Base-by-base conservation (phyloP, 35 echinoderm and acorn worm genomes). In the Nesometra sesokonis region DNA sequence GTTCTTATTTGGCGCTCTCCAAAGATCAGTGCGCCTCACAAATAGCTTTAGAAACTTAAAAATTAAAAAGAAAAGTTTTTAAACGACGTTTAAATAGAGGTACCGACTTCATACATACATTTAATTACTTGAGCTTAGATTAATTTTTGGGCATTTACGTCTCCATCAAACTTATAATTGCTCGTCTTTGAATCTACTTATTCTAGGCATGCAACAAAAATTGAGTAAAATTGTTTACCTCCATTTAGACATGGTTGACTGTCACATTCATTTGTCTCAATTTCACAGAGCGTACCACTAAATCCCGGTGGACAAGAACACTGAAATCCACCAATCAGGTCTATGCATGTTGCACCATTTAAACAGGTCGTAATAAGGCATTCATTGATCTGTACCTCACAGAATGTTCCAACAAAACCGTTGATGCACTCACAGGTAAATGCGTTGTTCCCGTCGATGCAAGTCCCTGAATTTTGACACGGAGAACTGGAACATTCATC, bases 401-500 rank as follows among this genome's bases (percentile, higher is more conserved):
- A 87, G 21, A 27, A 32, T 13, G 78, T 80, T 27, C 88, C 88
- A 77, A 82, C 77, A 32, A 77, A 85, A 15, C 88, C 88, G 19
- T 82, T 36, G 11, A 83, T 4, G 30, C 88, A 90, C 33, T 77
- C 27, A 30, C 88, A 90, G 35, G 31, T 39, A 36, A 84, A 90
- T 0, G 81, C 11, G 29, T 90, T 90, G 17, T 82, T 76, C 37
- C 13, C 67, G 79, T 90, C 82, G 0, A 90, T 33, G 37, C 88
- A 90, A 17, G 57, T 77, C 15, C 47, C 93, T 5, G 86, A 86
- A 52, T 94, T 91, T 37, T 88, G 86, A 52, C 93, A 94, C 0
- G 93, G 93, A 77, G 35, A 67, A 82, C 93, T 94, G 0, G 11
- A 21, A 35, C 93, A 94, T 84, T 94, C 93, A 30, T 90, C 40